These are phyloP conservation scores for Rhabdomys pumilio DNA, from an alignment of 2,797 vertebrate genomes.

Conservation along the genomic window DNA sequence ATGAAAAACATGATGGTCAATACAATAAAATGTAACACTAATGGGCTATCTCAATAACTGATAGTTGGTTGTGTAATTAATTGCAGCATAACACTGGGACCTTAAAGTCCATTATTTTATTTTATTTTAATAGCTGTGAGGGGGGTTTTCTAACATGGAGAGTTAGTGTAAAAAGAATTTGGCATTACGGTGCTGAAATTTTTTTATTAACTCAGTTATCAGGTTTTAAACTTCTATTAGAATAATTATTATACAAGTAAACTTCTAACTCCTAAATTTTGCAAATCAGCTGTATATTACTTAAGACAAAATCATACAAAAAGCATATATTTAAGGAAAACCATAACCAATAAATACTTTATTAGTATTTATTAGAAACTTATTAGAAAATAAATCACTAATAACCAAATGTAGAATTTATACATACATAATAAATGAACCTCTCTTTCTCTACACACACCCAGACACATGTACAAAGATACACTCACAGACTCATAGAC, in stretches of 20 bases:
- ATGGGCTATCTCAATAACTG: constrained; percentile 39
- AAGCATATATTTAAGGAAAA: constrained; percentile 25
- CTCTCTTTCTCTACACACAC: not conserved
- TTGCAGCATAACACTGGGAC: not conserved
- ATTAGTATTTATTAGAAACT: not conserved
- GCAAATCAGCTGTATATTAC: not conserved
- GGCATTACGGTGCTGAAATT: not conserved
- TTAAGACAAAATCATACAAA: constrained; percentile 20
- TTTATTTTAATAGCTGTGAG: constrained; percentile 15
- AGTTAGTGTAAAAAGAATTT: not conserved
- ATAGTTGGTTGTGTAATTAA: constrained; percentile 43
- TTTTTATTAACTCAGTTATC: not conserved
- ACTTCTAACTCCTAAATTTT: not conserved
- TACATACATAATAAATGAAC: not conserved
- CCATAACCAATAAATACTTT: not conserved
- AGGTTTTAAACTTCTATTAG: constrained; percentile 16
- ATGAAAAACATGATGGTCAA: constrained; percentile 45
- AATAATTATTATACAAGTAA: not conserved
- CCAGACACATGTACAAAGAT: not conserved
- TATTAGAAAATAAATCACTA: constrained; percentile 3
- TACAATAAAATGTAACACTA: constrained; percentile 67
- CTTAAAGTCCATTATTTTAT: constrained; percentile 61
- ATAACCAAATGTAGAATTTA: not conserved
- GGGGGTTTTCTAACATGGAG: not conserved
- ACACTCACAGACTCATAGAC: not conserved